A percentile compares a stretch with the other conserved stretches of the same genome.
These are phyloP conservation scores for Tuberolachnus salignus DNA, from an alignment of 2,888 invertebrate genomes.

Conservation along the genomic window DNA sequence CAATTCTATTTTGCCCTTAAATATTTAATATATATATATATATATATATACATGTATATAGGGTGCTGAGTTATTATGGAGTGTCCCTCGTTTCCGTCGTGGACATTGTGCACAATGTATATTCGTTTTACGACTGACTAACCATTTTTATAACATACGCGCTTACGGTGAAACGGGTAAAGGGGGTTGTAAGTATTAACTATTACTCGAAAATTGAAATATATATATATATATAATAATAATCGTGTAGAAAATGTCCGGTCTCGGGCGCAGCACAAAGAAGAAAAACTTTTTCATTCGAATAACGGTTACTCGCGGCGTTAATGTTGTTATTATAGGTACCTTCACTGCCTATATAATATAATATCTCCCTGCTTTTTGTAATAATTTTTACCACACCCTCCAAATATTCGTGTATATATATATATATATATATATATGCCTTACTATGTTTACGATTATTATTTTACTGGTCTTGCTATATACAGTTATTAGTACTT, in stretches of 20 bases:
- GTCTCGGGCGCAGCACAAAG: neutral
- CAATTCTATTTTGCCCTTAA: no score
- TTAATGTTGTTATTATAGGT: conserved; percentile 15
- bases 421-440: no score
- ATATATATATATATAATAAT: no score
- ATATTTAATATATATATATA: no score
- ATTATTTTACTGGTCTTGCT: conserved; percentile 43
- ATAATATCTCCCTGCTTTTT: neutral
- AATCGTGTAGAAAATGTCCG: neutral
- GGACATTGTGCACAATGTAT: no score
- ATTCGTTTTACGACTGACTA: neutral
- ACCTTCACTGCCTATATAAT: conserved; percentile 2
- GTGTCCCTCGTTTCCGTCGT: no score
- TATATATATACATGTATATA: no score
- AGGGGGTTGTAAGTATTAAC: neutral
- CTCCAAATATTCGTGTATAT: neutral
- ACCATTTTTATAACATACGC: neutral
- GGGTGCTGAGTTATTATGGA: no score
- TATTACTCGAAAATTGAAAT: neutral
- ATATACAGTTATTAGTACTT: neutral
- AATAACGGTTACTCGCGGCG: conserved; percentile 17
- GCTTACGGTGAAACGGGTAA: neutral
- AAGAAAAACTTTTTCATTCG: conserved; percentile 40
- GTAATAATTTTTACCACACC: conserved; percentile 43
- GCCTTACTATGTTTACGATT: conserved; percentile 44